These are phyloP conservation scores for Serilophus lunatus DNA, from an alignment of 2,113 vertebrate species.

Conservation along the genomic window DNA sequence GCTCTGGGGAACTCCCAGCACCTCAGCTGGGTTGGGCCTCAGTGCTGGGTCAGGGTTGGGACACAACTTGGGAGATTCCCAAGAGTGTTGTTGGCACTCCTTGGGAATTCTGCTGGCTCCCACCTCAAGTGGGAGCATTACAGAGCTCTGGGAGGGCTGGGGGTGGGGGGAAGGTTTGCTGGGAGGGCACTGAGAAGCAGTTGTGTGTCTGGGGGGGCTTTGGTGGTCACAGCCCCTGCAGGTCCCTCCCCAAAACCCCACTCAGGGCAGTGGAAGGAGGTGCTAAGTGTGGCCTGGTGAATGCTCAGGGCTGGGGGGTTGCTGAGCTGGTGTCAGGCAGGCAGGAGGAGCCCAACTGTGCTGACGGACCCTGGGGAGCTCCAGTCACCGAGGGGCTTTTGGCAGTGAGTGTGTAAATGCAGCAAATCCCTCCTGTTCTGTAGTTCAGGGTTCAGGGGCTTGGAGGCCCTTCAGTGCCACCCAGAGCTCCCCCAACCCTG, in stretches of 20 bases:
- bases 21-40: not conserved
- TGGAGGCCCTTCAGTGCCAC: not conserved
- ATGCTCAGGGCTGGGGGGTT: not conserved
- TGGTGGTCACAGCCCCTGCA: not conserved
- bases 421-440: not conserved
- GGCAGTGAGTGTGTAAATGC: not conserved
- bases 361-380: not conserved
- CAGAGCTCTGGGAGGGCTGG: not conserved
- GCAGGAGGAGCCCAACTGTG: not conserved
- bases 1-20: accelerated
- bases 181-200: not conserved
- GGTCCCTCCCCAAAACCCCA: not conserved
- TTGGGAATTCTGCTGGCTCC: not conserved
- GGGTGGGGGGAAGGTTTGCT: not conserved
- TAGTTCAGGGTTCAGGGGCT: not conserved
- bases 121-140: not conserved
- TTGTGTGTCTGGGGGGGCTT: accelerated
- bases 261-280: not conserved
- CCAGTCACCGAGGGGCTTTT: not conserved
- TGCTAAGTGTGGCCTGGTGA: not conserved
- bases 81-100: not conserved
- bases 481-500: not conserved
- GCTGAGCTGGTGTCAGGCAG: slow-evolving; percentile 1
- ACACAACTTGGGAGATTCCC: not conserved
- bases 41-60: not conserved